Percentiles rank a stretch among this genome's conserved stretches.
These are phyloP conservation scores for Scolopax rusticola DNA, from an alignment of 2,797 vertebrate species.

Conservation along the genomic window DNA sequence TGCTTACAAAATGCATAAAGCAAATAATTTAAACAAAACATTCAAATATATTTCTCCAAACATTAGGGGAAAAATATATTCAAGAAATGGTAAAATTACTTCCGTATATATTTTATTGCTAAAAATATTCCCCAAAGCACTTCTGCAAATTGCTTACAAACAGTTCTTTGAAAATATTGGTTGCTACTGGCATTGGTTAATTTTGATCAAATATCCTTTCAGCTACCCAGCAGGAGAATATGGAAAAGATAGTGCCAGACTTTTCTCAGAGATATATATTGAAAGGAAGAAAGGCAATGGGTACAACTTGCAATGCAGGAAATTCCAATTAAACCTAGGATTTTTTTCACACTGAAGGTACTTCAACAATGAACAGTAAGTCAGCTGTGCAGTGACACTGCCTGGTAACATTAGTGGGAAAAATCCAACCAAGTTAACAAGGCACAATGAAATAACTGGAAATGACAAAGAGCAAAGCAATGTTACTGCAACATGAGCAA, in stretches of 20 bases:
- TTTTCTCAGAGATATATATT: not conserved
- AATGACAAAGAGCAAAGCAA: not conserved
- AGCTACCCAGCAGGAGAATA: not conserved
- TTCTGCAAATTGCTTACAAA: not conserved
- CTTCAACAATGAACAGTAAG: not conserved
- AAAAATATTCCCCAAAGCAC: not conserved
- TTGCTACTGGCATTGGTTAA: not conserved
- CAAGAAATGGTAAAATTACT: not conserved
- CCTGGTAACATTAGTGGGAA: not conserved
- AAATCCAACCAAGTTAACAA: not conserved
- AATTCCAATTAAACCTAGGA: not conserved
- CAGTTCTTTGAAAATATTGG: not conserved
- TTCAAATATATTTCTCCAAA: not conserved
- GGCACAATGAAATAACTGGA: not conserved
- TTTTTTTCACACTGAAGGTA: not conserved
- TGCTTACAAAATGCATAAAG: not conserved
- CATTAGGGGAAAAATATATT: not conserved
- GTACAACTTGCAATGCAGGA: rapidly evolving
- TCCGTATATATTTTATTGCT: slow-evolving; percentile 16
- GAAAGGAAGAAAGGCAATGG: not conserved
- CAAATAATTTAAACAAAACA: not conserved
- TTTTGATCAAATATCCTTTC: not conserved
- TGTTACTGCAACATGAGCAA: not conserved
- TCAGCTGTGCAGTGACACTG: not conserved
- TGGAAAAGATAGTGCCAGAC: not conserved